These are phyloP conservation scores for Trissoscelio sp. DNA, from an alignment of 2,888 invertebrate genomes.

Conservation along the genomic window DNA sequence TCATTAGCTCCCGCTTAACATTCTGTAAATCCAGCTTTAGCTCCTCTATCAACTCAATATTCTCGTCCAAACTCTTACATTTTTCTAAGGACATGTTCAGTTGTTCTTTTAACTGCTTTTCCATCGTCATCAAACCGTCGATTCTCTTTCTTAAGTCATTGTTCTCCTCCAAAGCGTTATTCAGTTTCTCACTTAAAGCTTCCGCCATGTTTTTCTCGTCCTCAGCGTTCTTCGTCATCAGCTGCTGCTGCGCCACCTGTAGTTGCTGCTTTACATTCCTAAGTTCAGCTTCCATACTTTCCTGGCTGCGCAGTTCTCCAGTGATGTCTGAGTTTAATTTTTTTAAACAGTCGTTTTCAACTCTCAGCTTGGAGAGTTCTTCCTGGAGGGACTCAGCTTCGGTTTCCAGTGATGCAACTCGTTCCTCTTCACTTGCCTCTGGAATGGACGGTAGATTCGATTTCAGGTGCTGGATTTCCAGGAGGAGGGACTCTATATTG, in stretches of 20 bases:
- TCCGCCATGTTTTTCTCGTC: conserved; percentile 46
- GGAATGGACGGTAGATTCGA: conserved; percentile 80
- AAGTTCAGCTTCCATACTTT: conserved; percentile 85
- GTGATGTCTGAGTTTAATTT: conserved; percentile 75
- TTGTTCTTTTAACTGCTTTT: conserved; percentile 75
- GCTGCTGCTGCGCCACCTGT: conserved; percentile 83
- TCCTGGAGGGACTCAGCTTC: conserved; percentile 82
- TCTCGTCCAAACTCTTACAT: conserved; percentile 75
- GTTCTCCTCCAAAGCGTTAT: conserved; percentile 76
- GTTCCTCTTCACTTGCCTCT: conserved; percentile 81
- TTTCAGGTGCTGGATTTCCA: conserved; percentile 78
- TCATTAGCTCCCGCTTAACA: conserved; percentile 80
- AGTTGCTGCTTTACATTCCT: conserved; percentile 85
- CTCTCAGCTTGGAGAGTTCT: conserved; percentile 83
- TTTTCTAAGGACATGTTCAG: conserved; percentile 73
- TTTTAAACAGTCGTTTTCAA: conserved; percentile 75
- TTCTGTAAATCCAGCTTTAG: conserved; percentile 77
- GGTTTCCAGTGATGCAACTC: conserved; percentile 78
- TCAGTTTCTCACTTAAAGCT: conserved; percentile 71
- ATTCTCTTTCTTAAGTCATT: conserved; percentile 81
- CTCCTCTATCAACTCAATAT: conserved; percentile 74
- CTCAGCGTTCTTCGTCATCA: conserved; percentile 66
- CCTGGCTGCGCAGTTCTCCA: conserved; percentile 83
- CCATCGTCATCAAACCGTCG: conserved; percentile 77
- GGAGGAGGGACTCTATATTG: conserved; percentile 79